Evolutionary conservation across 2,888 invertebrate species (phyloP), one percentile per base, ranked within the genome.

Genomic region (Autographa gamma): DNA sequence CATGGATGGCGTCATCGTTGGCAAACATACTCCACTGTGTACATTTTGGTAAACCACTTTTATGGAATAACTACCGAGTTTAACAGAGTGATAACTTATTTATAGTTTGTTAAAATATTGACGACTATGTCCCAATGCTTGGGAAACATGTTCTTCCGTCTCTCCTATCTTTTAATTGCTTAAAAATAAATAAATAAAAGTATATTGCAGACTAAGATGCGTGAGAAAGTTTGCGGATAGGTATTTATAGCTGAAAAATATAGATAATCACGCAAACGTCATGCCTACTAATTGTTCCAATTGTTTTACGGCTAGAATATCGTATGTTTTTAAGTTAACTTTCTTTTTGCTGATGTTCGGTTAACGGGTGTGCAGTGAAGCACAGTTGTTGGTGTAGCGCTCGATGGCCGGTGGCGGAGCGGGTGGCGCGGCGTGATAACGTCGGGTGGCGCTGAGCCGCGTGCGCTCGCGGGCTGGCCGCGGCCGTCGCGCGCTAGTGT

Each of bases 1-100:
- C 84, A 80, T 78, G 65, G 62, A 85, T 89, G 88, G 86, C 90
- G 91, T 90, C 91, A 92, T 87, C 86, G 83, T 86, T 74, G 69
- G 82, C 83, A 88, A 90, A 88, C 85, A 86, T 80, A 84, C 77
- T 80, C 80, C 67, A 75, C 73, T 81, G 86, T 86, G 87, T 88
- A 86, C 85, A 56, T 56, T 25, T 56, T 25, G 74, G 80, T 86
- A 76, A 77, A 73, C 79, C 69, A 73, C 48, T 66, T 71, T 38
- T 73, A 70, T 63, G 60, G 66, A 68, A 75, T 66, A 31, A 77
- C 76, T 76, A 69, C 68, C 52, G 52, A 65, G 72, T 82, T 54
- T 76, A 68, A 69, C 74, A 76, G 63, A 71, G 69, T 73, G 65
- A 66, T 63, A 58, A 43, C 52, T 61, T 65, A 60, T 58, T 58